Percentiles rank a stretch among this genome's conserved stretches.
These are phyloP conservation scores for Sebastes diaconus DNA, from an alignment of 2,797 vertebrate genomes.

Conservation along the genomic window DNA sequence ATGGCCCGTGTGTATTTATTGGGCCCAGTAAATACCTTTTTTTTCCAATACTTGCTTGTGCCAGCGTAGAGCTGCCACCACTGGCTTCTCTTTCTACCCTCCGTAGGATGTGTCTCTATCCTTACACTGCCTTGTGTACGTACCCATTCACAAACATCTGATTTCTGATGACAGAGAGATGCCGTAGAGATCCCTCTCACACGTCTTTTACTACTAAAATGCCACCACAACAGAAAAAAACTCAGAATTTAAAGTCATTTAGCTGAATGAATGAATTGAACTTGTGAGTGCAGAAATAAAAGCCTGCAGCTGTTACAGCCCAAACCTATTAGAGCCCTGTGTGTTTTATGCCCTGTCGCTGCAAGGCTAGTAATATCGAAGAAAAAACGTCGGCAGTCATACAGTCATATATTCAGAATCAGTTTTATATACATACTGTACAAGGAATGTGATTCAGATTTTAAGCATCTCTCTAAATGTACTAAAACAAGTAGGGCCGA, in stretches of 20 bases:
- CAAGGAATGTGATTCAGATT: too few relatives aligned
- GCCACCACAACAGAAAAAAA: constrained; percentile 16
- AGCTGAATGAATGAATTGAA: constrained; percentile 33
- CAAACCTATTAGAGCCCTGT: too few relatives aligned
- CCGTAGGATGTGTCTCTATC: background rate
- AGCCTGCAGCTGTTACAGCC: background rate
- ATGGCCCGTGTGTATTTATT: constrained; percentile 9
- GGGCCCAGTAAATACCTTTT: background rate
- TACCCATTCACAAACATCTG: background rate
- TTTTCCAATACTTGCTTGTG: background rate
- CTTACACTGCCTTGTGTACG: too few relatives aligned
- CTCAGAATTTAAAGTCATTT: constrained; percentile 39
- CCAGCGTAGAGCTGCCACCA: background rate
- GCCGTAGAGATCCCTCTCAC: constrained; percentile 11
- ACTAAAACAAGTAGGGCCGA: too few relatives aligned
- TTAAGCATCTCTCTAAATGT: too few relatives aligned
- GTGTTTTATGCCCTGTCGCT: too few relatives aligned
- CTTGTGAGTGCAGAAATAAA: constrained; percentile 11
- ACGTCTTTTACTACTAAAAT: constrained; percentile 8
- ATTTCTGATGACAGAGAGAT: background rate
- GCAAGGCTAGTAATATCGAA: too few relatives aligned
- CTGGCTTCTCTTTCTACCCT: background rate
- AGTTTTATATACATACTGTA: too few relatives aligned
- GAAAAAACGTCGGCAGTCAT: too few relatives aligned
- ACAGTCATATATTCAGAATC: too few relatives aligned